Evolutionary conservation across 1,140 invertebrate genomes (phyloP).

Genomic region (Eupeodes corollae): DNA sequence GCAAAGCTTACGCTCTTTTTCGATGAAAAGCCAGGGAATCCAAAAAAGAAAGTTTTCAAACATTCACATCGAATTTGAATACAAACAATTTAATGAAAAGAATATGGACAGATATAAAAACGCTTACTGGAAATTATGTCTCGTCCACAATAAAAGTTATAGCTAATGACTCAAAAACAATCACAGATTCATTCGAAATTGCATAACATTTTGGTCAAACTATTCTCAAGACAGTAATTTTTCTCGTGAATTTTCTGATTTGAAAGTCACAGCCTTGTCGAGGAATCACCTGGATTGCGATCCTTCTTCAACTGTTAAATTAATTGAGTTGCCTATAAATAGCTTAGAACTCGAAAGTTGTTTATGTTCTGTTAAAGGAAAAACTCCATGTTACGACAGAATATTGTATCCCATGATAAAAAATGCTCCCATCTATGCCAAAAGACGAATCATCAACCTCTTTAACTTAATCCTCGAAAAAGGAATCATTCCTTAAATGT

Average conservation of each 20-base stretch:
- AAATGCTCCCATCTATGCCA: not conserved
- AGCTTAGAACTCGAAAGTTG: slow-evolving; percentile 2
- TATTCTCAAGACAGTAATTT: slow-evolving; percentile 5
- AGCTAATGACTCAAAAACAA: too few relatives aligned
- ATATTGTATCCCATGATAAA: not conserved
- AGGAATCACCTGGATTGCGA: not conserved
- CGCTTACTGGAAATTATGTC: slow-evolving; percentile 3
- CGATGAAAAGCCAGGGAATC: slow-evolving; percentile 1
- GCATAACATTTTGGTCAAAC: slow-evolving; percentile 2
- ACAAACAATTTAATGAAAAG: slow-evolving; percentile 5
- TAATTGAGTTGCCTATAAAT: not conserved
- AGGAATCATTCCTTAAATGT: not conserved
- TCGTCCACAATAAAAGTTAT: slow-evolving; percentile 3
- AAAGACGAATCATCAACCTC: not conserved
- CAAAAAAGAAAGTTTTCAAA: slow-evolving; percentile 3
- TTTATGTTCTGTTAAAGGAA: slow-evolving; percentile 1
- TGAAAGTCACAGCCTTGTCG: not conserved
- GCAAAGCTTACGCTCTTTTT: slow-evolving; percentile 7
- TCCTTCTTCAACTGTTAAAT: not conserved
- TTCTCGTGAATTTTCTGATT: too few relatives aligned
- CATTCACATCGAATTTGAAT: slow-evolving; percentile 7
- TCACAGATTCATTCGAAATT: too few relatives aligned
- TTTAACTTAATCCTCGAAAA: slow-evolving; percentile 2
- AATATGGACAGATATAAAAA: slow-evolving; percentile 8
- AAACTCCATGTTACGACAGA: not conserved